These are phyloP conservation scores for Hemibagrus wyckioides DNA, from an alignment of 2,113 vertebrate genomes.

Conservation along the genomic window DNA sequence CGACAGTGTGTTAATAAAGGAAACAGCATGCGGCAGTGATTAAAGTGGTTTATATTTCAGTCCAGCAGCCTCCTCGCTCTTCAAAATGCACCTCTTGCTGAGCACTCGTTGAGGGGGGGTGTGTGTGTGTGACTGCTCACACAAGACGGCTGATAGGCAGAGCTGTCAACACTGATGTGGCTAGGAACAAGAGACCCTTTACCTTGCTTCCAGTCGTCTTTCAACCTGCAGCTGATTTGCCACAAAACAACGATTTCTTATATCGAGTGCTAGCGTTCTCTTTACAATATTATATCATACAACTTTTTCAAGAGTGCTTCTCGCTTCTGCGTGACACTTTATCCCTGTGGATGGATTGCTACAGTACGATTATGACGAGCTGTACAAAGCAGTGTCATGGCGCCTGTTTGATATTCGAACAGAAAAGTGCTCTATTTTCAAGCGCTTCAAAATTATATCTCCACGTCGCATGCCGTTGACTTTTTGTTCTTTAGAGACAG, in stretches of 20 bases:
- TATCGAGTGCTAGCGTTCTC: not conserved
- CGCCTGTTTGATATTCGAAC: slow-evolving; percentile 18
- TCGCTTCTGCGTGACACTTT: not conserved
- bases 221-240: slow-evolving; percentile 28
- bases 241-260: not conserved
- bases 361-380: not conserved
- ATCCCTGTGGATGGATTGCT: not conserved
- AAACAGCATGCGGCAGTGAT: slow-evolving; percentile 65
- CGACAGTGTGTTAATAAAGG: slow-evolving; percentile 63
- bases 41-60: slow-evolving; percentile 60
- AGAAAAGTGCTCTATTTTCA: not conserved
- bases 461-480: slow-evolving; percentile 19
- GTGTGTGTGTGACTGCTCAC: slow-evolving; percentile 36
- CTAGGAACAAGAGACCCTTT: slow-evolving; percentile 31
- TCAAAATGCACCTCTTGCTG: slow-evolving; percentile 39
- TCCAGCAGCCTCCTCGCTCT: slow-evolving; percentile 38
- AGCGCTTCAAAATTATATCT: slow-evolving; percentile 6
- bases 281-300: not conserved
- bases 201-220: slow-evolving; percentile 33
- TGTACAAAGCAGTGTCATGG: not conserved
- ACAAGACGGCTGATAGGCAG: slow-evolving; percentile 37
- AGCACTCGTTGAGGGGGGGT: slow-evolving; percentile 23
- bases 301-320: not conserved
- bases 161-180: slow-evolving; percentile 36
- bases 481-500: slow-evolving; percentile 54